Percentiles rank a stretch among this genome's conserved stretches.
These are phyloP conservation scores for Psephotus haematonotus DNA, from an alignment of 2,113 vertebrate species.

Conservation along the genomic window DNA sequence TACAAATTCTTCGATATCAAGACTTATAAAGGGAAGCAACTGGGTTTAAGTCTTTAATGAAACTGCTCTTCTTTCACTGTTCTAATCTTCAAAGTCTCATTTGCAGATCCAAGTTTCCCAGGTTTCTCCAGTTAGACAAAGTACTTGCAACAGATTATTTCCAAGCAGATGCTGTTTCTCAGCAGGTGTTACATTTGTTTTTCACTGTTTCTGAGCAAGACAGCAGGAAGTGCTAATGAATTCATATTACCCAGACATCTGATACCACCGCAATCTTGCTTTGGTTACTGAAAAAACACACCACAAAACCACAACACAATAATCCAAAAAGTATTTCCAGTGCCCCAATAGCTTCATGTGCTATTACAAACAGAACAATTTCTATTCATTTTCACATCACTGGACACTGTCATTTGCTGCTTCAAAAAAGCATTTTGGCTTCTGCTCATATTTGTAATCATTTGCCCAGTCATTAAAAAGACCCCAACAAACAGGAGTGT, in stretches of 20 bases:
- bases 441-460: not conserved
- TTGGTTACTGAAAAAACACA: not conserved
- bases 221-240: conserved; percentile 69
- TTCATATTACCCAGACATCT: conserved; percentile 64
- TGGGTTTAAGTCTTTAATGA: not conserved
- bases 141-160: conserved; percentile 65
- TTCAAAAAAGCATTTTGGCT: not conserved
- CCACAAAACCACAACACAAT: not conserved
- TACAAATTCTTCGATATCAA: not conserved
- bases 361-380: not conserved
- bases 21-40: not conserved
- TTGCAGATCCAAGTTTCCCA: conserved; percentile 8
- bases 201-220: conserved; percentile 66
- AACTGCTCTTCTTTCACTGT: not conserved
- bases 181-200: conserved; percentile 73
- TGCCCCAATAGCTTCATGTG: not conserved
- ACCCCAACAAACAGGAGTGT: accelerated
- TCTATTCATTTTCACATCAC: not conserved
- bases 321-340: not conserved
- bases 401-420: not conserved
- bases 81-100: conserved; percentile 43
- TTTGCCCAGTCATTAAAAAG: not conserved
- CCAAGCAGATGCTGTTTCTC: conserved; percentile 73
- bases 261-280: conserved; percentile 37
- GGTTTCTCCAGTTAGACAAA: conserved; percentile 57